Conservation (phyloP, 2,888 invertebrate species). For the Lasioglossum leucozonium region DNA sequence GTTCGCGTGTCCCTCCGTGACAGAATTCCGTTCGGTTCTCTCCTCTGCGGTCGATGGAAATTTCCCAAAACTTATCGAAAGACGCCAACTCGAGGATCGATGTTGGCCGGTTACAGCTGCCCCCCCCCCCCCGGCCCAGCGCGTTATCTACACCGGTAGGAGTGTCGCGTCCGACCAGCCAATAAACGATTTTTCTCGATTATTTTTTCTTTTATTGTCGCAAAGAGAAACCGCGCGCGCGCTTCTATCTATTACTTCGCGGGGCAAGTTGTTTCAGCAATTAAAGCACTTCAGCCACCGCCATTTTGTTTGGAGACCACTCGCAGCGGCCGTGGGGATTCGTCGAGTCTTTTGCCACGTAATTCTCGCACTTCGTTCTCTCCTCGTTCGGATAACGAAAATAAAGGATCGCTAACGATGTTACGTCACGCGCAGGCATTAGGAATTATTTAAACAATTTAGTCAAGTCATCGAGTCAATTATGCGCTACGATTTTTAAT, state of each 20-base stretch:
- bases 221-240: constrained; percentile 54
- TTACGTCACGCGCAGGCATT: not conserved
- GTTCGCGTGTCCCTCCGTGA: not conserved
- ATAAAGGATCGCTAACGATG: not conserved
- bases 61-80: constrained; percentile 16
- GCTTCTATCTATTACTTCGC: not conserved
- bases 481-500: too few relatives aligned
- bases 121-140: too few relatives aligned
- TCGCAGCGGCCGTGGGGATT: not conserved
- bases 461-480: too few relatives aligned
- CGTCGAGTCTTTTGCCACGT: not conserved
- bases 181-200: constrained; percentile 63
- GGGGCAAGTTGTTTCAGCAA: constrained; percentile 9
- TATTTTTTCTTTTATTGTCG: constrained; percentile 53
- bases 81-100: constrained; percentile 5
- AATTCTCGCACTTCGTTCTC: not conserved
- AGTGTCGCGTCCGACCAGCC: constrained; percentile 58
- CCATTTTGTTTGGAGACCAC: constrained; percentile 4
- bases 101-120: constrained; percentile 10
- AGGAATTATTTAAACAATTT: too few relatives aligned
- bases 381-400: not conserved
- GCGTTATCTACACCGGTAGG: constrained; percentile 47
- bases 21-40: not conserved
- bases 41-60: not conserved
- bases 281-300: not conserved